These are phyloP conservation scores for Megalonaias nervosa DNA, from an alignment of 1,140 invertebrate genomes.

Conservation along the genomic window DNA sequence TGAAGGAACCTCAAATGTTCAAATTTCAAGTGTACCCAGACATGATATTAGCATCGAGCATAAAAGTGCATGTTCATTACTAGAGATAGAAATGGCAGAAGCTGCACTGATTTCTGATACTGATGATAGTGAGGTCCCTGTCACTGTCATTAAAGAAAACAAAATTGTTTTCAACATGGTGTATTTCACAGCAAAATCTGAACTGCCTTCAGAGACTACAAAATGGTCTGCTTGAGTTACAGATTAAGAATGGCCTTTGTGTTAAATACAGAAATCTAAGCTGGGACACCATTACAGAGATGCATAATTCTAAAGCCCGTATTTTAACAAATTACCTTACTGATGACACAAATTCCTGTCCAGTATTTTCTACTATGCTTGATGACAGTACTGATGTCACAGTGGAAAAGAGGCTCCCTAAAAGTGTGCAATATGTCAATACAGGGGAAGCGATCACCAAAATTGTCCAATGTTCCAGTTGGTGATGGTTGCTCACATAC, in stretches of 20 bases:
- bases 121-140: too few species aligned
- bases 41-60: too few species aligned
- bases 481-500: neutral
- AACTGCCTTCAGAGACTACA: neutral
- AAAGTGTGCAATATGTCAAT: conserved; percentile 19
- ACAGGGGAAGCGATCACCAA: neutral
- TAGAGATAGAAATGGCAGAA: too few species aligned
- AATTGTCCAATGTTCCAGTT: too few species aligned
- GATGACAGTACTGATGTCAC: conserved; percentile 24
- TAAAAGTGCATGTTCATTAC: too few species aligned
- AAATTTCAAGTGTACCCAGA: too few species aligned
- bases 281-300: conserved; percentile 20
- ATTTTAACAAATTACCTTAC: neutral
- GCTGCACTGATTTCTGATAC: too few species aligned
- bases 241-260: conserved; percentile 3
- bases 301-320: conserved; percentile 1
- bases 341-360: conserved; percentile 6
- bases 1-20: too few species aligned
- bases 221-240: conserved; percentile 16
- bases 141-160: too few species aligned
- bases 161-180: too few species aligned
- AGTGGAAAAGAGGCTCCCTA: conserved; percentile 14
- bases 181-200: neutral
- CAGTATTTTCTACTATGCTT: conserved; percentile 7
- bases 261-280: conserved; percentile 21